phyloP scores from a whole-genome alignment of 2,888 invertebrate species.

The Pseudococcus longispinus region DNA sequence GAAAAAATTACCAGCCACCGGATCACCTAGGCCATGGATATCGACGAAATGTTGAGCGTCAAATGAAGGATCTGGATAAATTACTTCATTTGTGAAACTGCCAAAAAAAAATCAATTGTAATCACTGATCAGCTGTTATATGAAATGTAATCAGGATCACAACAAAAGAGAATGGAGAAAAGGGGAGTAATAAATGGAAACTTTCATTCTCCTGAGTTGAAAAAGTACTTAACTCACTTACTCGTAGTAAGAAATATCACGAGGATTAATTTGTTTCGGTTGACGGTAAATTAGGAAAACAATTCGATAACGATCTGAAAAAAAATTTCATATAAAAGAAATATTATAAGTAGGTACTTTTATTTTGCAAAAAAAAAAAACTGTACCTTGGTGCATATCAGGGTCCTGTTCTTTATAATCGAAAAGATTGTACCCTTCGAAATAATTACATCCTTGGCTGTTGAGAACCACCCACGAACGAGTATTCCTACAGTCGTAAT shows the following conservation, averaged over 20 bases:
- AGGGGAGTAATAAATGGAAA: too few species aligned
- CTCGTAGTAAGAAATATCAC: not conserved
- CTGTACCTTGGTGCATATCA: not conserved
- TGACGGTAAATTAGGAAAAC: not conserved
- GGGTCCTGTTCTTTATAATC: slow-evolving; percentile 18
- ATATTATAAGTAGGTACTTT: too few species aligned
- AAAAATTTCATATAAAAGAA: not conserved
- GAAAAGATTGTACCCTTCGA: not conserved
- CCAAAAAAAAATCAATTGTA: not conserved
- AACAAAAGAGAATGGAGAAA: too few species aligned
- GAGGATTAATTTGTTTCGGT: not conserved
- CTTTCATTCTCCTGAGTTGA: too few species aligned
- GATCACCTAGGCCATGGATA: not conserved
- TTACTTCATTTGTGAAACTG: not conserved
- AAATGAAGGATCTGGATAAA: slow-evolving; percentile 6
- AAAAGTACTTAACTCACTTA: not conserved
- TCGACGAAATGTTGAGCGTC: slow-evolving; percentile 2
- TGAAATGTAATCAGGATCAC: too few species aligned
- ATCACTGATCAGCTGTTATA: too few species aligned
- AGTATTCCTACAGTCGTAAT: not conserved
- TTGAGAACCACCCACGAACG: slow-evolving; percentile 14
- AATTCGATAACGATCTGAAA: slow-evolving; percentile 11
- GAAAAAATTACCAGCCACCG: slow-evolving; percentile 30
- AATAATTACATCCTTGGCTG: not conserved
- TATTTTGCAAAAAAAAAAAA: not conserved